Evolutionary conservation across 1,140 invertebrate species (phyloP).

Genomic region (Rhopalosiphum maidis): DNA sequence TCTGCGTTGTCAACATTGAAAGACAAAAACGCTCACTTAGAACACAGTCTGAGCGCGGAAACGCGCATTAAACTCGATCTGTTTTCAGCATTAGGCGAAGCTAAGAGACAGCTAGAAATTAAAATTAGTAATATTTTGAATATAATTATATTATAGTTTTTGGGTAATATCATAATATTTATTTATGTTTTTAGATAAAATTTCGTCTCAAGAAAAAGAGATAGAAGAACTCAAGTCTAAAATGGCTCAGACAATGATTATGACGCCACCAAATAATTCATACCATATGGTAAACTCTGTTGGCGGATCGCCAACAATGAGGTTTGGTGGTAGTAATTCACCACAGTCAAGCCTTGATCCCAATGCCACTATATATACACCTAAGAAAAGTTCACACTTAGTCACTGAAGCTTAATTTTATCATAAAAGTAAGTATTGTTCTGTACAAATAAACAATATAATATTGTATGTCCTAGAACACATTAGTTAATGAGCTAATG

Average conservation of each 20-base stretch:
- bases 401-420: conserved; percentile 59
- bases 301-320: conserved; percentile 65
- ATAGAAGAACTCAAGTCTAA: conserved; percentile 88
- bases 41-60: conserved; percentile 92
- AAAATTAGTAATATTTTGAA: conserved; percentile 78
- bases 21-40: conserved; percentile 86
- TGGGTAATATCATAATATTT: neutral
- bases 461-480: neutral
- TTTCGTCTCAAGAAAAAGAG: conserved; percentile 85
- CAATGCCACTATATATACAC: conserved; percentile 90
- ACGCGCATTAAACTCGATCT: conserved; percentile 95
- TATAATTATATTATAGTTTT: neutral
- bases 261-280: conserved; percentile 79
- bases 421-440: conserved; percentile 46
- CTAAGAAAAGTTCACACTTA: conserved; percentile 67
- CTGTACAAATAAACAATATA: neutral
- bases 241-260: conserved; percentile 88
- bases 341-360: conserved; percentile 80
- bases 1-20: conserved; percentile 79
- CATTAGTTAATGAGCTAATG: neutral
- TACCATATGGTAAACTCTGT: conserved; percentile 61
- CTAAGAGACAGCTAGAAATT: conserved; percentile 90
- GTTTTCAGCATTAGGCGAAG: conserved; percentile 94
- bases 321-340: conserved; percentile 67
- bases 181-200: conserved; percentile 69